Conservation (phyloP, 2,888 invertebrate species). For the Pandemis heparana region DNA sequence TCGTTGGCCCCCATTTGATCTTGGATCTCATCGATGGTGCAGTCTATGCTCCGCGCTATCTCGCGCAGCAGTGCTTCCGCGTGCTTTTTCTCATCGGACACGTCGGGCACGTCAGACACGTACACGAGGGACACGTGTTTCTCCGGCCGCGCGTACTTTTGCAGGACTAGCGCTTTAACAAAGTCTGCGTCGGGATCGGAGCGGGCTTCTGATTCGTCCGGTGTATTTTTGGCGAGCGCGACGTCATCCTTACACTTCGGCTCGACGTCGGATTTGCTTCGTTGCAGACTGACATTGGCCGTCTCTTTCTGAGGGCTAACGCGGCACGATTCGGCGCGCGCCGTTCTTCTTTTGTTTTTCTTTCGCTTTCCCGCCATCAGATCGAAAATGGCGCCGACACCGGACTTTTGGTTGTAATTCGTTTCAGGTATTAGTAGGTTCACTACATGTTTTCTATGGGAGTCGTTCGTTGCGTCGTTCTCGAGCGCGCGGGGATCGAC, state of each 20-base stretch:
- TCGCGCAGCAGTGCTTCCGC: constrained; percentile 77
- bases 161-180: constrained; percentile 77
- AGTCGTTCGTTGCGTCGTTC: constrained; percentile 64
- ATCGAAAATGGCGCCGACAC: constrained; percentile 74
- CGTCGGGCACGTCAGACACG: constrained; percentile 68
- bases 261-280: constrained; percentile 62
- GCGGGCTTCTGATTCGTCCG: constrained; percentile 47
- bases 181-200: constrained; percentile 65
- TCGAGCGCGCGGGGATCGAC: constrained; percentile 71
- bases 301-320: constrained; percentile 67
- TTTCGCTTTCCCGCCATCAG: constrained; percentile 80
- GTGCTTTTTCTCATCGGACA: constrained; percentile 72
- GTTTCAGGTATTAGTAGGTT: constrained; percentile 76
- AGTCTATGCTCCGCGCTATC: constrained; percentile 78
- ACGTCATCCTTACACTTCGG: constrained; percentile 48
- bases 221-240: constrained; percentile 72
- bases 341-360: constrained; percentile 64
- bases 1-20: constrained; percentile 72
- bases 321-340: constrained; percentile 65
- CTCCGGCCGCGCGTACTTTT: constrained; percentile 75
- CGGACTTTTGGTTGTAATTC: constrained; percentile 73
- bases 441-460: constrained; percentile 78
- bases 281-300: constrained; percentile 55
- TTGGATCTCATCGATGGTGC: constrained; percentile 72
- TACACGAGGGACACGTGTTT: constrained; percentile 79